Conservation (phyloP, 2,888 invertebrate genomes). For the Ctena decussata region DNA sequence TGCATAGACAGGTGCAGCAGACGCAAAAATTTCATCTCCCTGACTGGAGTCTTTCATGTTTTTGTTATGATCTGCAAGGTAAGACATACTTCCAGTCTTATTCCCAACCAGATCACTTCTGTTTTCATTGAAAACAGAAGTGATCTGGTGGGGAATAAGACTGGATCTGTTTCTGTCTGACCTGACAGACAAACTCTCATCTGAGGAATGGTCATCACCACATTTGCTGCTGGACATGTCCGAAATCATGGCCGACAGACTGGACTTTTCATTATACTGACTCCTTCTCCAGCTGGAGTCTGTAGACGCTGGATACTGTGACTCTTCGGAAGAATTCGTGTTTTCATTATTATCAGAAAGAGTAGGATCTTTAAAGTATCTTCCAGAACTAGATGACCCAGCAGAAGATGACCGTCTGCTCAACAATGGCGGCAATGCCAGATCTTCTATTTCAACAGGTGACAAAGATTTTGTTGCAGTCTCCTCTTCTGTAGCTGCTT, state of each 20-base stretch:
- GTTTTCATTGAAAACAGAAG: neutral
- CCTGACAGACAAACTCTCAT: conserved; percentile 43
- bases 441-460: neutral
- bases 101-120: neutral
- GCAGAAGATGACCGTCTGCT: conserved; percentile 37
- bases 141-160: too few species aligned
- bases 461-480: neutral
- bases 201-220: conserved; percentile 37
- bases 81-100: conserved; percentile 45
- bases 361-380: conserved; percentile 52
- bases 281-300: conserved; percentile 25
- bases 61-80: neutral
- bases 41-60: neutral
- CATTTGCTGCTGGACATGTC: conserved; percentile 54
- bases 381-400: conserved; percentile 34
- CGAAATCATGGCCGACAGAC: conserved; percentile 53
- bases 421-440: conserved; percentile 49
- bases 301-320: neutral
- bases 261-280: conserved; percentile 48
- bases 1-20: conserved; percentile 33
- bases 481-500: neutral
- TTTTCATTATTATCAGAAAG: conserved; percentile 13
- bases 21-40: neutral
- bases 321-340: conserved; percentile 22
- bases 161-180: conserved; percentile 30